Conservation (phyloP, 2,797 vertebrate genomes). For the Pseudopleuronectes americanus region DNA sequence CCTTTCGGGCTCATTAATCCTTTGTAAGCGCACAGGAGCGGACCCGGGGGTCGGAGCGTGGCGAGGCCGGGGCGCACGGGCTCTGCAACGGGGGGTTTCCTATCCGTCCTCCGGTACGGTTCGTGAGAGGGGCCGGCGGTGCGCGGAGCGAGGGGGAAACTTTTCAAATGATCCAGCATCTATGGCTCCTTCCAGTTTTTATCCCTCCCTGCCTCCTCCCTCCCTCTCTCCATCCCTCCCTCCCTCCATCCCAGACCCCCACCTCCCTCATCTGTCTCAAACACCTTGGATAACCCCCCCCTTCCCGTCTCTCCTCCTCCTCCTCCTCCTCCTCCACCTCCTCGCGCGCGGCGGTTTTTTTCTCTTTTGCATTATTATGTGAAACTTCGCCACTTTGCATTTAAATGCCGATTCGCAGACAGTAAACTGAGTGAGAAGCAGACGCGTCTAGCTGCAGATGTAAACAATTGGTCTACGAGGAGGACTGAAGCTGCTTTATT, state of each 20-base stretch:
- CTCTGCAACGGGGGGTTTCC: conserved; percentile 47
- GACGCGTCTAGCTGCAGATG: not conserved
- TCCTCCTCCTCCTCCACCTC: conserved; percentile 32
- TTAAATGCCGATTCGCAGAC: conserved; percentile 36
- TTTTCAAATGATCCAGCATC: conserved; percentile 83
- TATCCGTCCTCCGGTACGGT: conserved; percentile 62
- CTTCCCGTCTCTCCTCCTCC: conserved; percentile 14
- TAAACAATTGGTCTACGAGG: not conserved
- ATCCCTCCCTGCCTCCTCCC: conserved; percentile 78
- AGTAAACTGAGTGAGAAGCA: not conserved
- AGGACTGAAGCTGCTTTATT: not conserved
- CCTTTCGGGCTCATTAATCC: conserved; percentile 77
- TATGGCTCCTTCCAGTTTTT: conserved; percentile 82
- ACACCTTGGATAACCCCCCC: conserved; percentile 82
- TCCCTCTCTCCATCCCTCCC: conserved; percentile 15
- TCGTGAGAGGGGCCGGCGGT: conserved; percentile 52
- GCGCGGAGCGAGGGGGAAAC: conserved; percentile 63
- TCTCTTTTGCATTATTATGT: conserved; percentile 28
- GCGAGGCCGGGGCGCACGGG: conserved; percentile 37
- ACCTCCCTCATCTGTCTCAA: conserved; percentile 73
- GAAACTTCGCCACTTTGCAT: conserved; percentile 59
- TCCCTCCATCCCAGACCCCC: conserved; percentile 51
- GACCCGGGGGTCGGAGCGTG: not conserved
- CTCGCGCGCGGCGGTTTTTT: conserved; percentile 39
- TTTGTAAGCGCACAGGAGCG: conserved; percentile 49